Conservation (phyloP, 2,113 vertebrate genomes). For the Tympanuchus pallidicinctus region DNA sequence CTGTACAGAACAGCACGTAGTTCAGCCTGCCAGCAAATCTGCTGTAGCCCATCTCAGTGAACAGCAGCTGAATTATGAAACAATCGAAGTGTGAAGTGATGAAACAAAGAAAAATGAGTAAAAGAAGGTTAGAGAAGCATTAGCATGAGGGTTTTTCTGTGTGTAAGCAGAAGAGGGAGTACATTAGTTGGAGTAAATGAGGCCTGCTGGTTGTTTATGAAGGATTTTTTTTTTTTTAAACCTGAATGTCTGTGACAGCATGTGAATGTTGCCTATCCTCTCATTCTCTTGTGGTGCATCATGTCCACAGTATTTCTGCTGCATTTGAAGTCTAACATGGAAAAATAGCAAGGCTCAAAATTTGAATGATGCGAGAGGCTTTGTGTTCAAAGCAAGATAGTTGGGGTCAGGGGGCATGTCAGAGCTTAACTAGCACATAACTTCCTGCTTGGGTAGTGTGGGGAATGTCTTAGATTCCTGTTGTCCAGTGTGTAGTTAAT, state of each 20-base stretch:
- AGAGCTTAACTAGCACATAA: neutral
- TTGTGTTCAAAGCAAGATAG: neutral
- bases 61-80: slow-evolving; percentile 22
- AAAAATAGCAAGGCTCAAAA: neutral
- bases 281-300: neutral
- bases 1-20: neutral
- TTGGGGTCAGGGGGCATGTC: neutral
- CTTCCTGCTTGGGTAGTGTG: neutral
- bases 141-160: neutral
- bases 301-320: neutral
- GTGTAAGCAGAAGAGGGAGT: neutral
- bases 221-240: neutral
- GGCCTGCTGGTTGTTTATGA: neutral
- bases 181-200: neutral
- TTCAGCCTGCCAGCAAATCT: slow-evolving; percentile 24
- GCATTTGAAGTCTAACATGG: neutral
- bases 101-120: slow-evolving; percentile 19
- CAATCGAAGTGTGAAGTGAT: slow-evolving; percentile 8
- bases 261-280: neutral
- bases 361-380: neutral
- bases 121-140: neutral
- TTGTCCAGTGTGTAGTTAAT: neutral
- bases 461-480: neutral
- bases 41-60: neutral
- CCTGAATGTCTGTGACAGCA: neutral